A percentile compares a stretch with the other conserved stretches of the same genome.
phyloP scores from a whole-genome alignment of 2,113 vertebrate genomes.

The Platysteira castanea region DNA sequence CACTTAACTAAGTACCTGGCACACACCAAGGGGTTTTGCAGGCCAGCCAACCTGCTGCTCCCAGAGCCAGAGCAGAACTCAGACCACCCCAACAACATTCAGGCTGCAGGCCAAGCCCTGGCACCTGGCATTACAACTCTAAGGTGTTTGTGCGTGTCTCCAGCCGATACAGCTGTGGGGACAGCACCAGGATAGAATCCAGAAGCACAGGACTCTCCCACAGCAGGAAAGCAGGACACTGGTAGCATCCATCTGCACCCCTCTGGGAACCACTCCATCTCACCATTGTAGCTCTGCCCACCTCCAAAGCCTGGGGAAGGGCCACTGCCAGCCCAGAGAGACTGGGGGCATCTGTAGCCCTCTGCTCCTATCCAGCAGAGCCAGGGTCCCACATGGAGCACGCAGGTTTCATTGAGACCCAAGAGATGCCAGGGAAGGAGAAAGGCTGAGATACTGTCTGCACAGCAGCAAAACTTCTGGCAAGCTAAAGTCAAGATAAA shows the following conservation, averaged over 20 bases:
- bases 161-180: fast-evolving
- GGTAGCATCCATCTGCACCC: background rate
- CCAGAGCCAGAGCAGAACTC: background rate
- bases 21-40: background rate
- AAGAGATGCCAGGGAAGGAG: background rate
- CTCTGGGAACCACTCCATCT: background rate
- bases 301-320: background rate
- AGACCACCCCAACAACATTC: no score
- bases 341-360: no score
- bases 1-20: background rate
- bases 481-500: background rate
- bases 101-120: background rate
- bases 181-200: background rate
- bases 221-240: background rate
- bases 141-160: background rate
- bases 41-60: background rate
- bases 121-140: background rate
- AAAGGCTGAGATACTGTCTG: background rate
- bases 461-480: background rate
- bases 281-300: background rate
- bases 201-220: background rate
- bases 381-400: background rate
- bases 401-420: background rate
- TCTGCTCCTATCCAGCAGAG: background rate
- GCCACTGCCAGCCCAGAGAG: background rate